Base-by-base conservation (phyloP, 92 coral and sea anemone species). In the Parazoanthus swiftii region DNA sequence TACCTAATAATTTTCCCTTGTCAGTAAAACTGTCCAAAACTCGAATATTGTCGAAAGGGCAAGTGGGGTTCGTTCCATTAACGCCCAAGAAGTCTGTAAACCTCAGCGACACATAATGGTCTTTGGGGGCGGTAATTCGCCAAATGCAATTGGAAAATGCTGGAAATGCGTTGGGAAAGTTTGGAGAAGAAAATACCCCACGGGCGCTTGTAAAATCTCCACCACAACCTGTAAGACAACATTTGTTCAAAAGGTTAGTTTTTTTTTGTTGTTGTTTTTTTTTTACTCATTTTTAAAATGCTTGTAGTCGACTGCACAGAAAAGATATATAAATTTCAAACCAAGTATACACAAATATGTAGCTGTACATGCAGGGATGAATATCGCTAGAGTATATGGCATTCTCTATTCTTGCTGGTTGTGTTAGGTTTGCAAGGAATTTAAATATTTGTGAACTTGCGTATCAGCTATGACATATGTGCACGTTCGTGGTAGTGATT, bases 91-190 rank as follows among this genome's bases (percentile, higher is more conserved):
- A 96, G 73, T 85, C 94, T 23, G 71, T 89, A 81, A 96, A 96
- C 46, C 96, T 89, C 73, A 96, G 83, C 1, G 98, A 92, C 50
- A 96, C 86, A 91, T 93, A 96, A n/a, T 90, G 91, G 77, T 90
- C 85, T 37, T 86, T 38, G 9, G 98, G 92, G 6, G 92, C 98
- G 42, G 89, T 79, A 23, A 96, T 85, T 15, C 99, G 94, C 99
- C 99, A 96, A 33, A 93, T 92, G 79, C 99, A 96, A 48, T 88
- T 90, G 3, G 91, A 85, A 81, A 90, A 91, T 13, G 94, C 82
- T 48, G 98, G 98, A 51, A 90, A 95, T 8, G 91, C 84, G 90
- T 85, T 85, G 3, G 98, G 99, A 85, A 88, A 93, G 81, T 95
- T 94, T 14, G 98, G 99, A 35, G 98, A 95, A 79, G 58, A 16